A percentile compares a stretch with the other conserved stretches of the same genome.
Evolutionary conservation across 2,797 vertebrate genomes (phyloP).

Genomic region (Rhinichthys osculus): DNA sequence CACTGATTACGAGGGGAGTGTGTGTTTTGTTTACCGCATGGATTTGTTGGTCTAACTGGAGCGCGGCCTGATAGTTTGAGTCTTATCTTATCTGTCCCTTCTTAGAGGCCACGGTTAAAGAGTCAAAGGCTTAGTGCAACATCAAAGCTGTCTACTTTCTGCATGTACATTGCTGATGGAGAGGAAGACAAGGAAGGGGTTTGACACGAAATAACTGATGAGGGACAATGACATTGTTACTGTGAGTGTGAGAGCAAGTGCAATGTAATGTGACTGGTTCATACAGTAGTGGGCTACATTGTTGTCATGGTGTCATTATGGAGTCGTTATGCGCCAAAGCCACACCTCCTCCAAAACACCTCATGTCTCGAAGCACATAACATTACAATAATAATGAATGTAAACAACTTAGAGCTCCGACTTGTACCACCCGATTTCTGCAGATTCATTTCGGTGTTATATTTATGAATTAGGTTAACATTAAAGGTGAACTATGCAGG

Average conservation of each 20-base stretch:
- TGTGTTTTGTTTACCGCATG: constrained; percentile 16
- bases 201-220: constrained; percentile 11
- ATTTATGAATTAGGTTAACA: not conserved
- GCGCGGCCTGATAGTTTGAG: constrained; percentile 11
- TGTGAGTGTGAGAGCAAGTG: not conserved
- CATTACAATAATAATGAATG: not conserved
- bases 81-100: constrained; percentile 63
- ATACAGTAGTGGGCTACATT: not conserved
- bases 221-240: constrained; percentile 42
- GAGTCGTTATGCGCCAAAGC: not conserved
- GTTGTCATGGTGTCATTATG: not conserved
- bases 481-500: not conserved
- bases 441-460: not conserved
- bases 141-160: constrained; percentile 52
- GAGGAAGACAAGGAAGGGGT: not conserved
- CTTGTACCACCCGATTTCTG: not conserved
- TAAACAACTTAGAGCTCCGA: not conserved
- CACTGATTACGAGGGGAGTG: constrained; percentile 21
- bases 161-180: constrained; percentile 33
- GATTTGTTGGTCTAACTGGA: constrained; percentile 27
- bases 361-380: not conserved
- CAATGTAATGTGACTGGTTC: not conserved
- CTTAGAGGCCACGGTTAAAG: constrained; percentile 36
- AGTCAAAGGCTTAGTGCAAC: constrained; percentile 32
- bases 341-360: not conserved